phyloP scores from a whole-genome alignment of 1,140 invertebrate genomes.

The Orussus abietinus region DNA sequence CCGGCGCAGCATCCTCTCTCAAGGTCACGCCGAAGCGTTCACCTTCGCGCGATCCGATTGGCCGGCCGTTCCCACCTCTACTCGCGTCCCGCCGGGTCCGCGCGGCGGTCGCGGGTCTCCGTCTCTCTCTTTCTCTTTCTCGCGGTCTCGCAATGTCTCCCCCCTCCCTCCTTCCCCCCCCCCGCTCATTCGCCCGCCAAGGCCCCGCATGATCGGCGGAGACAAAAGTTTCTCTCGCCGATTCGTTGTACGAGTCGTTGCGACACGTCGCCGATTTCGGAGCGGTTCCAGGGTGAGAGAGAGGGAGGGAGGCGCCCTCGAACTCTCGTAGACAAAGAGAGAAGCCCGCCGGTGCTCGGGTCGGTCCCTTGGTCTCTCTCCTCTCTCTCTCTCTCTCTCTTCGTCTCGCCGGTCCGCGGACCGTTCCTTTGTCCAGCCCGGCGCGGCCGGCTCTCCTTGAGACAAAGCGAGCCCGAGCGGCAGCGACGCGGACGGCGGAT shows the following conservation, averaged over 20 bases:
- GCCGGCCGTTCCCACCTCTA: too few relatives aligned
- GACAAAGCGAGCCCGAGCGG: constrained; percentile 35
- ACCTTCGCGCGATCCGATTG: too few relatives aligned
- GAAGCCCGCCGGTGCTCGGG: too few relatives aligned
- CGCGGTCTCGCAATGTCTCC: constrained; percentile 14
- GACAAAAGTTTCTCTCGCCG: too few relatives aligned
- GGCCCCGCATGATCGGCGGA: not conserved
- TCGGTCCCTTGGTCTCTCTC: constrained; percentile 22
- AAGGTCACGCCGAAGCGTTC: too few relatives aligned
- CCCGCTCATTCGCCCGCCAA: not conserved
- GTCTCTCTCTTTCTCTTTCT: constrained; percentile 24
- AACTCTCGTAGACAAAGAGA: too few relatives aligned
- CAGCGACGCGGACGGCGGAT: not conserved
- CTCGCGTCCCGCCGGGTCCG: too few relatives aligned
- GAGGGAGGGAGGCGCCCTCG: not conserved
- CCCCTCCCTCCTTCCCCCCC: not conserved
- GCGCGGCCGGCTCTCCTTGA: constrained; percentile 45
- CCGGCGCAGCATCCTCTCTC: too few relatives aligned
- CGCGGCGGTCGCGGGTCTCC: constrained; percentile 23
- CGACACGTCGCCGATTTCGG: too few relatives aligned
- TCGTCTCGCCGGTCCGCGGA: constrained; percentile 13
- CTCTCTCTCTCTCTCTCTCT: constrained; percentile 24
- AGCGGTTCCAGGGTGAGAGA: too few relatives aligned
- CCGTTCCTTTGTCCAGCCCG: constrained; percentile 26
- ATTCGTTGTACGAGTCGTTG: not conserved